Percentiles rank a stretch among this genome's conserved stretches.
These are phyloP conservation scores for Mesorhabditis belari DNA, from an alignment of 2,888 invertebrate species.

Conservation along the genomic window DNA sequence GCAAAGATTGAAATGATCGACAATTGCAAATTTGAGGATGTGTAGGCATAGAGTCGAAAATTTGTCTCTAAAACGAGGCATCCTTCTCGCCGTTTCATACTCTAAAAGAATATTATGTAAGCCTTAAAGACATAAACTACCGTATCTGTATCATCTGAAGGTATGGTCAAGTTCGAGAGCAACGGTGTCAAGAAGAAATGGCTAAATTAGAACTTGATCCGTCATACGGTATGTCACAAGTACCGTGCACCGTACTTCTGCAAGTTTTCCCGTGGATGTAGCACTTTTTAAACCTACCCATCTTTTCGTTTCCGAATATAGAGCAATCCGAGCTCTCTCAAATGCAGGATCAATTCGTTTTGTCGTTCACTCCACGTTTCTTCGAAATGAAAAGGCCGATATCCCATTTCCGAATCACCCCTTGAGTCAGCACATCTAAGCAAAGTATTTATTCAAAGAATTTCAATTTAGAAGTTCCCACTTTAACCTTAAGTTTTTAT, in stretches of 20 bases:
- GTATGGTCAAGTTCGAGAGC: conserved; percentile 25
- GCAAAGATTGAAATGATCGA: conserved; percentile 86
- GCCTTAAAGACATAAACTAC: conserved; percentile 8
- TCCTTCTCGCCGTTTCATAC: conserved; percentile 57
- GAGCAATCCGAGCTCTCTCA: conserved; percentile 91
- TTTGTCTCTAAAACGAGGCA: conserved; percentile 94
- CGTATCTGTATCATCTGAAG: conserved; percentile 10
- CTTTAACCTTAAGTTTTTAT: too few species aligned
- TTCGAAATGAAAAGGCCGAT: conserved; percentile 22
- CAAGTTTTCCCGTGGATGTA: neutral
- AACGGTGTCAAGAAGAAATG: conserved; percentile 46
- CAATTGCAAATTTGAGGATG: conserved; percentile 73
- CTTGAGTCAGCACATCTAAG: neutral
- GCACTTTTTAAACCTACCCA: conserved; percentile 20
- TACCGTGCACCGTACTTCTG: neutral
- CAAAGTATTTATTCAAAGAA: too few species aligned
- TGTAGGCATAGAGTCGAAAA: conserved; percentile 89
- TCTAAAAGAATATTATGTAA: neutral
- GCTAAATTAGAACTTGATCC: conserved; percentile 10
- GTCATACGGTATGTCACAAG: neutral
- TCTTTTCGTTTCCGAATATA: conserved; percentile 60
- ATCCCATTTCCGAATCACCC: conserved; percentile 14
- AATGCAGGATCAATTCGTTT: conserved; percentile 78
- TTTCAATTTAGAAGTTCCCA: too few species aligned
- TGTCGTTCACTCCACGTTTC: conserved; percentile 30